Conservation (phyloP, 35 echinoderm and acorn worm species). For the Patiria miniata region DNA sequence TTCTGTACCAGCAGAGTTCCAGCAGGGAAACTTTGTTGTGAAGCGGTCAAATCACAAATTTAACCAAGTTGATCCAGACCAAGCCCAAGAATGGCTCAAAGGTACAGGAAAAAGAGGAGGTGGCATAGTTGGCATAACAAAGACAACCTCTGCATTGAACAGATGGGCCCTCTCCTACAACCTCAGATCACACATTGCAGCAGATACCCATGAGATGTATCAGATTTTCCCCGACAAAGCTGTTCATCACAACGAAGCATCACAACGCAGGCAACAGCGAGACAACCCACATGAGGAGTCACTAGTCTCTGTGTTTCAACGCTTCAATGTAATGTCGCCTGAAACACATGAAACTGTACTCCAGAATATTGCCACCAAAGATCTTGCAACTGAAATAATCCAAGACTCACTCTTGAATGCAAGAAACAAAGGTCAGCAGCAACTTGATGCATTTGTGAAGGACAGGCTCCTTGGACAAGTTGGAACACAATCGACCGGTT, state of each 20-base stretch:
- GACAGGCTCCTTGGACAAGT: too few relatives aligned
- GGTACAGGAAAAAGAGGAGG: constrained; percentile 58
- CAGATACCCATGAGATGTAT: constrained; percentile 27
- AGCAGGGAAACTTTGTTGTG: constrained; percentile 59
- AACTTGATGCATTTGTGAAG: too few relatives aligned
- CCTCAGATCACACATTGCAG: constrained; percentile 43
- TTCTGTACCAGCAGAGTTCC: constrained; percentile 22
- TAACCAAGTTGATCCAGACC: constrained; percentile 70
- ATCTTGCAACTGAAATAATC: constrained; percentile 9
- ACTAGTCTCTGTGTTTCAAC: neutral
- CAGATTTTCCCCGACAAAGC: neutral
- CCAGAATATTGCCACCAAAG: constrained; percentile 43
- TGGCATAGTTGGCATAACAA: constrained; percentile 64
- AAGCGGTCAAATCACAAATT: constrained; percentile 41
- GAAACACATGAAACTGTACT: neutral
- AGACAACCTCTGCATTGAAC: constrained; percentile 34
- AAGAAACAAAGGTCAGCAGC: too few relatives aligned
- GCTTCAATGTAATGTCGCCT: neutral
- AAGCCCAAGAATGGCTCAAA: constrained; percentile 48
- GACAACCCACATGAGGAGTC: neutral
- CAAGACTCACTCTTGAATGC: constrained; percentile 49
- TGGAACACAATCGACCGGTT: too few relatives aligned
- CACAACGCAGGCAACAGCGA: neutral
- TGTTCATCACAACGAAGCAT: neutral
- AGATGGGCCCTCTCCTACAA: constrained; percentile 69